Conservation (phyloP, 1,140 invertebrate species). For the Caenorhabditis briggsae region DNA sequence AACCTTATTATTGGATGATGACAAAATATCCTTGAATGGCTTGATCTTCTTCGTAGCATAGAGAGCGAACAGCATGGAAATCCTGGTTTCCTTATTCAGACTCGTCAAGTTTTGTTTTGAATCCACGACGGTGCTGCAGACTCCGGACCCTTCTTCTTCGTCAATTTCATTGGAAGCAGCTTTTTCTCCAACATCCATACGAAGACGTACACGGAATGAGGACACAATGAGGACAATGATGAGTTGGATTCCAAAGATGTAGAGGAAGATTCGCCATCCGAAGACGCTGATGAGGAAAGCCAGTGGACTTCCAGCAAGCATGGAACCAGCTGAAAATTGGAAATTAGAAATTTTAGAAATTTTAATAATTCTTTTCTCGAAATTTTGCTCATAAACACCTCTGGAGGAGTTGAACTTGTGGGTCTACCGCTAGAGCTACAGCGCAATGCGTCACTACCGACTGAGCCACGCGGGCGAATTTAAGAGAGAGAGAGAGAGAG, state of each 20-base stretch:
- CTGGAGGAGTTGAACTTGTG: too few species aligned
- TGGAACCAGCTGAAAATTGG: constrained; percentile 20
- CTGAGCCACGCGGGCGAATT: too few species aligned
- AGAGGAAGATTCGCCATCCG: constrained; percentile 34
- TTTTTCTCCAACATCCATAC: constrained; percentile 2
- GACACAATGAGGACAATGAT: constrained; percentile 12
- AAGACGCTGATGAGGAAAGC: constrained; percentile 39
- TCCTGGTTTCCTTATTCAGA: constrained; percentile 20
- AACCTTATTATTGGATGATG: background rate
- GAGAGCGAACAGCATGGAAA: constrained; percentile 20
- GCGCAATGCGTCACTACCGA: too few species aligned
- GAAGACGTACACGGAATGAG: constrained; percentile 36
- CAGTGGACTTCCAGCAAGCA: constrained; percentile 27
- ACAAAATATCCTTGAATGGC: background rate
- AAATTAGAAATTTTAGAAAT: background rate
- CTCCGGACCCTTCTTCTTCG: constrained; percentile 21
- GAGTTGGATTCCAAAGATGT: constrained; percentile 43
- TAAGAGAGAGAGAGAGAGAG: too few species aligned
- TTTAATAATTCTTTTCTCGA: too few species aligned
- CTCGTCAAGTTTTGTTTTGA: constrained; percentile 9
- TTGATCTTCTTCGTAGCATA: constrained; percentile 40
- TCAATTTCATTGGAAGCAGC: background rate
- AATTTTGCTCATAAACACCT: too few species aligned
- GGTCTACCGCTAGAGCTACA: too few species aligned
- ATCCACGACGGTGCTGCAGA: constrained; percentile 47